Evolutionary conservation across 2,113 vertebrate genomes (phyloP).

Genomic region (Hucho hucho): DNA sequence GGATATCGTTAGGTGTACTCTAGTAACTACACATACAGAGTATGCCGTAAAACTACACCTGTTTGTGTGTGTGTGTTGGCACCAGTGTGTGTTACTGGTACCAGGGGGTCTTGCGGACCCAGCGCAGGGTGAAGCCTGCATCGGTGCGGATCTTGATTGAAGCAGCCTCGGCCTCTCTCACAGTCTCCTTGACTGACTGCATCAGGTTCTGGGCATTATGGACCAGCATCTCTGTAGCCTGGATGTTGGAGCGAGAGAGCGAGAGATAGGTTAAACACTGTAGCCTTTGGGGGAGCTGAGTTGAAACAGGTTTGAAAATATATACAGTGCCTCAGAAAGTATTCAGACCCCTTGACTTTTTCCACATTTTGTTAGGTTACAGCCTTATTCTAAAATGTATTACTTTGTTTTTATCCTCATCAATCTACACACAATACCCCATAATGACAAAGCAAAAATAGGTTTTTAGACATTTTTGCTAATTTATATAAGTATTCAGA

Average conservation of each 20-base stretch:
- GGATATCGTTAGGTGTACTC: not conserved
- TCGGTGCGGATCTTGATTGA: slow-evolving; percentile 99
- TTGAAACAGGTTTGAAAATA: not conserved
- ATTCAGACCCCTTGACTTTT: not conserved
- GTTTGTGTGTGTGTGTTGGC: slow-evolving; percentile 19
- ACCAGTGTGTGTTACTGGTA: slow-evolving; percentile 82
- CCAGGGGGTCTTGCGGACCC: slow-evolving; percentile 99
- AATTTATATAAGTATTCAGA: too few species aligned
- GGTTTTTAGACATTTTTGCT: too few species aligned
- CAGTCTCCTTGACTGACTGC: slow-evolving; percentile 99
- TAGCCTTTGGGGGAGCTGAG: not conserved
- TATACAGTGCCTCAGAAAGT: too few species aligned
- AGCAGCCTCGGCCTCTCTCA: slow-evolving; percentile 97
- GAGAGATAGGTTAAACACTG: not conserved
- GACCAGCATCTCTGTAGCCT: slow-evolving; percentile 99
- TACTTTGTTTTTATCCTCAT: too few species aligned
- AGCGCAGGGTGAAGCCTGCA: slow-evolving; percentile 93
- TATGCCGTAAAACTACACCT: too few species aligned
- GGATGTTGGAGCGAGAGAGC: slow-evolving; percentile 17
- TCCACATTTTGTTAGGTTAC: too few species aligned
- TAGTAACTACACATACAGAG: not conserved
- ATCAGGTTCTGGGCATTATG: slow-evolving; percentile 99
- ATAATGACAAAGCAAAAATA: too few species aligned
- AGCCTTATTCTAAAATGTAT: too few species aligned
- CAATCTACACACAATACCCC: too few species aligned